Evolutionary conservation across 1,140 invertebrate genomes (phyloP).

Genomic region (Lanistes nyassanus): DNA sequence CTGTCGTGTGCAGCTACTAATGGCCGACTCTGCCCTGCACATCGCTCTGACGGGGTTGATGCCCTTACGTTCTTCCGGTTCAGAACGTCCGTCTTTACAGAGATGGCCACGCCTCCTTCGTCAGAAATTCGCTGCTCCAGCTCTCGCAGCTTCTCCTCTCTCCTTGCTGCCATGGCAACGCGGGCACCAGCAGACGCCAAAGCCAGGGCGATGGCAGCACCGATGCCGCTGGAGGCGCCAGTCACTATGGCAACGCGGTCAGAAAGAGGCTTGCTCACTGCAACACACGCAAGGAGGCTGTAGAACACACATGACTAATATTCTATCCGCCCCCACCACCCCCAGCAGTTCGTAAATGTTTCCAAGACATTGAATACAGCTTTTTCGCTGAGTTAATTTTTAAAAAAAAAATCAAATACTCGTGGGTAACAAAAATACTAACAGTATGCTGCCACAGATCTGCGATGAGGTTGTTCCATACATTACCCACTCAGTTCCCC

Average conservation of each 20-base stretch:
- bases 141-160: slow-evolving; percentile 75
- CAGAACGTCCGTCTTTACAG: slow-evolving; percentile 61
- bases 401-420: no score
- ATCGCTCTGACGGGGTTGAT: no score
- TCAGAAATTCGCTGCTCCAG: slow-evolving; percentile 73
- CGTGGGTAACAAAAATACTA: no score
- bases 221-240: slow-evolving; percentile 90
- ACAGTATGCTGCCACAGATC: no score
- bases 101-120: slow-evolving; percentile 64
- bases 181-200: slow-evolving; percentile 80
- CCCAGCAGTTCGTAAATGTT: no score
- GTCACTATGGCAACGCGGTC: slow-evolving; percentile 72
- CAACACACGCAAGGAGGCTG: background rate
- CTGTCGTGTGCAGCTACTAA: no score
- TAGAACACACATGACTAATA: background rate
- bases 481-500: no score
- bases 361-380: no score
- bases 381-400: no score
- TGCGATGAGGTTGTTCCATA: no score
- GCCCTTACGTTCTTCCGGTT: slow-evolving; percentile 51
- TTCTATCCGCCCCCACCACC: no score
- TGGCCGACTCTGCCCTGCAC: no score
- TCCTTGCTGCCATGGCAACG: slow-evolving; percentile 81
- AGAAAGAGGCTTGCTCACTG: slow-evolving; percentile 38
- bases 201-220: slow-evolving; percentile 79